These are phyloP conservation scores for Carassius carassius DNA, from an alignment of 2,113 vertebrate genomes.

Conservation along the genomic window DNA sequence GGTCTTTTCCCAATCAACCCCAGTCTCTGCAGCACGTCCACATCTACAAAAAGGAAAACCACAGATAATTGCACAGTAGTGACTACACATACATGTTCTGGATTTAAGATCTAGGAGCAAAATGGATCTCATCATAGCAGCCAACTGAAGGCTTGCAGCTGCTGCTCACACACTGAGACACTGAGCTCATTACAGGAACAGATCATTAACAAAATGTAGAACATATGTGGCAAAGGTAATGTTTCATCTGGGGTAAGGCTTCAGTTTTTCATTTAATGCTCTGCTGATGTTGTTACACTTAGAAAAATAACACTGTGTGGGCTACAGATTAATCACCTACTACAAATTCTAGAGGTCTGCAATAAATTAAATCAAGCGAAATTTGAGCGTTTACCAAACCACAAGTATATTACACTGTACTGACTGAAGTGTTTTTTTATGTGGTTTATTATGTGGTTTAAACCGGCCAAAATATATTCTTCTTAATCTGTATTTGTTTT, in stretches of 20 bases:
- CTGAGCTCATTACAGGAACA: conserved; percentile 16
- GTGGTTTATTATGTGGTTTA: neutral
- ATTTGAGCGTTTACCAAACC: neutral
- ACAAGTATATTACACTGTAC: neutral
- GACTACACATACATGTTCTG: neutral
- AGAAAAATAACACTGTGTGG: neutral
- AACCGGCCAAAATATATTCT: neutral
- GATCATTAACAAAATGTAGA: conserved; percentile 10
- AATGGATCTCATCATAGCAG: neutral
- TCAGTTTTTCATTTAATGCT: neutral
- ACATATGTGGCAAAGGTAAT: neutral
- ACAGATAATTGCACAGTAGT: neutral
- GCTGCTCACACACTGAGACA: neutral
- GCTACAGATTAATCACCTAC: neutral
- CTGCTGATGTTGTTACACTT: neutral
- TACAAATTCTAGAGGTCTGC: conserved; percentile 8
- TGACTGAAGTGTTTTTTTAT: neutral
- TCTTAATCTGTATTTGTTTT: neutral
- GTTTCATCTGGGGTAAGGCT: neutral
- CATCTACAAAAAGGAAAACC: conserved; percentile 80
- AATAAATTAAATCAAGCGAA: neutral
- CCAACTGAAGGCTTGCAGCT: conserved; percentile 3
- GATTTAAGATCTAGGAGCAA: conserved; percentile 5
- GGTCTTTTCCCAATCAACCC: conserved; percentile 83
- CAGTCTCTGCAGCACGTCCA: conserved; percentile 90